Evolutionary conservation across 1,140 invertebrate genomes (phyloP).

Genomic region (Scaptodrosophila lebanonensis): DNA sequence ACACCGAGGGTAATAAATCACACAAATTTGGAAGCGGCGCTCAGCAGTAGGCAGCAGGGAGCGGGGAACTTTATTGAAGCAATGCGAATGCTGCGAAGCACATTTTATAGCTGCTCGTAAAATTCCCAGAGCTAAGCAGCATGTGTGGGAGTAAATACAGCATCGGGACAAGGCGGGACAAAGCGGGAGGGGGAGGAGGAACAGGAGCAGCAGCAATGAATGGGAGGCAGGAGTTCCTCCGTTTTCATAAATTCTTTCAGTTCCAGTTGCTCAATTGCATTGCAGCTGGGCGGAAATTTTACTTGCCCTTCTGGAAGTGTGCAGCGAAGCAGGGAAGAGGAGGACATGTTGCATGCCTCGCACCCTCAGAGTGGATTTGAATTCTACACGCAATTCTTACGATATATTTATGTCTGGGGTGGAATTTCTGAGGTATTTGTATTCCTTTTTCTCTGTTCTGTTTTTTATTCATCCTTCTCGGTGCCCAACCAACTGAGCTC

Average conservation of each 20-base stretch:
- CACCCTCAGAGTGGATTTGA: neutral
- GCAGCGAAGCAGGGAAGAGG: slow-evolving; percentile 42
- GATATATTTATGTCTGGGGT: neutral
- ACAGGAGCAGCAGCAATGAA: no score
- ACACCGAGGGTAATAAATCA: slow-evolving; percentile 24
- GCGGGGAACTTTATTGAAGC: no score
- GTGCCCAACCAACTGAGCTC: no score
- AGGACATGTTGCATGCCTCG: neutral
- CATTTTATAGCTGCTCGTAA: no score
- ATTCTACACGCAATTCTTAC: neutral
- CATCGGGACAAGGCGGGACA: no score
- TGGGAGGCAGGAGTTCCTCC: no score
- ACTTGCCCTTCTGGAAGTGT: slow-evolving; percentile 51
- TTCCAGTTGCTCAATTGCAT: slow-evolving; percentile 21
- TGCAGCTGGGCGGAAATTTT: slow-evolving; percentile 16
- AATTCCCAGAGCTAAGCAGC: no score
- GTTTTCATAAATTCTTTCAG: slow-evolving; percentile 11
- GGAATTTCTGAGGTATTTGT: slow-evolving; percentile 14
- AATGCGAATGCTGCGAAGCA: no score
- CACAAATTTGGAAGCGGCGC: slow-evolving; percentile 25
- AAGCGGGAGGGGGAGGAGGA: no score
- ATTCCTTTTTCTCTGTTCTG: slow-evolving; percentile 9
- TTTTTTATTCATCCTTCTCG: slow-evolving; percentile 22
- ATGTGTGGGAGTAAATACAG: no score
- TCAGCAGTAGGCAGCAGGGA: slow-evolving; percentile 5